Evolutionary conservation across 1,140 invertebrate species (phyloP), one percentile per base, ranked within the genome.

Genomic region (Lucilia sericata): DNA sequence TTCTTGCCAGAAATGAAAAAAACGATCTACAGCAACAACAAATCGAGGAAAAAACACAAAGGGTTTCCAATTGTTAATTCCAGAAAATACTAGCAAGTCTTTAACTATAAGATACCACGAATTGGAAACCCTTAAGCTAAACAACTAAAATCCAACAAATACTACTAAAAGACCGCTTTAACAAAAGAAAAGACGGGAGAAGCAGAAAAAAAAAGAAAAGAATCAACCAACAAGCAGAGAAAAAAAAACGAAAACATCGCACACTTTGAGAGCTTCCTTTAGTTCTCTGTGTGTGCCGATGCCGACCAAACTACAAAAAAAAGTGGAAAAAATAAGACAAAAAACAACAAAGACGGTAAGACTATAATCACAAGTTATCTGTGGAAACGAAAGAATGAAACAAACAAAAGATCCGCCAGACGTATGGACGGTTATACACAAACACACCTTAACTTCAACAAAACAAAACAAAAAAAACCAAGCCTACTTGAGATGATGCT

Each of bases 211-310:
- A n/a, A n/a, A n/a, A n/a, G n/a, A n/a, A n/a, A n/a, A n/a, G n/a
- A n/a, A n/a, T n/a, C n/a, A n/a, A n/a, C n/a, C 25, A 30, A 30
- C 25, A 30, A 30, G 3, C 1, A 30, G 25, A 30, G 25, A 30
- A 30, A 30, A 30, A 70, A 70, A 25, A 70, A 70, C n/a, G 21
- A 70, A 70, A 70, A 19, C n/a, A 19, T 19, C 65, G 65, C 65
- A 70, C 65, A 70, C 65, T 70, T 70, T 70, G 21, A 70, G 65
- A 70, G 65, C 65, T 70, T 70, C 65, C 65, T 70, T 70, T 70
- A 25, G 7, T 25, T 70, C 19, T 60, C 13, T 70, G 19, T 70
- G 21, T 21, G 10, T 21, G 65, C 65, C 65, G 65, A 70, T 70
- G 65, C 65, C 65, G 65, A 70, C 19, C 65, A 70, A 70, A 70